Evolutionary conservation across 1,140 invertebrate genomes (phyloP).

Genomic region (Cardiocondyla obscurior): DNA sequence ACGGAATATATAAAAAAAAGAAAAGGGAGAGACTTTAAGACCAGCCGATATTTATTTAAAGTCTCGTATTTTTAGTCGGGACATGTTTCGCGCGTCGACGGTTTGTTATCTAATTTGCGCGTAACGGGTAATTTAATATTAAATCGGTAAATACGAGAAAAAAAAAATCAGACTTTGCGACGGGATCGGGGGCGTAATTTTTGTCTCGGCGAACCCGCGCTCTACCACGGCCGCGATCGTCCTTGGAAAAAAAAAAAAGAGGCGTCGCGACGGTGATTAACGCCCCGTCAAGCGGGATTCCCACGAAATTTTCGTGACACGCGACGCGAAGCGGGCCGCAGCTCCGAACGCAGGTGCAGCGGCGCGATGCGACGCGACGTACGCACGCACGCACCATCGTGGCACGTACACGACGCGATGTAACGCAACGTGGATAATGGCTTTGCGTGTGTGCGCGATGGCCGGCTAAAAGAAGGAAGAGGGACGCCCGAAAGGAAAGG

Average conservation of each 20-base stretch:
- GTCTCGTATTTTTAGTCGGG: conserved; percentile 35
- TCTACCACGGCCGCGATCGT: background rate
- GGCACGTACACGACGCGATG: conserved; percentile 12
- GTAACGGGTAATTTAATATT: background rate
- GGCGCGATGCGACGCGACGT: background rate
- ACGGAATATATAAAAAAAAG: conserved; percentile 12
- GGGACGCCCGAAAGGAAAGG: conserved; percentile 33
- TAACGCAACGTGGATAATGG: background rate
- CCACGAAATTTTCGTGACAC: conserved; percentile 44
- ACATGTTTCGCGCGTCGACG: background rate
- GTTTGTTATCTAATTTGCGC: no score
- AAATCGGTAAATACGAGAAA: background rate
- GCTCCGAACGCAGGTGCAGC: conserved; percentile 37
- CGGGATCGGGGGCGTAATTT: background rate
- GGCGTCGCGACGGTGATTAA: conserved; percentile 21
- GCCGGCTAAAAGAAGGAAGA: conserved; percentile 22
- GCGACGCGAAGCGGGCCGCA: conserved; percentile 11
- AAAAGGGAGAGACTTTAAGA: background rate
- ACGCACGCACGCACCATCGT: conserved; percentile 1
- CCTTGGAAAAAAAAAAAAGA: no score
- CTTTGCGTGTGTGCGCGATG: conserved; percentile 3
- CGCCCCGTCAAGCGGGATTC: conserved; percentile 13
- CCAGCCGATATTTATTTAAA: conserved; percentile 41
- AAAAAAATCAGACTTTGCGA: background rate
- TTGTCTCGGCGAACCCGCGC: background rate